Conservation (phyloP, 2,888 invertebrate genomes). For the Oligia latruncula region DNA sequence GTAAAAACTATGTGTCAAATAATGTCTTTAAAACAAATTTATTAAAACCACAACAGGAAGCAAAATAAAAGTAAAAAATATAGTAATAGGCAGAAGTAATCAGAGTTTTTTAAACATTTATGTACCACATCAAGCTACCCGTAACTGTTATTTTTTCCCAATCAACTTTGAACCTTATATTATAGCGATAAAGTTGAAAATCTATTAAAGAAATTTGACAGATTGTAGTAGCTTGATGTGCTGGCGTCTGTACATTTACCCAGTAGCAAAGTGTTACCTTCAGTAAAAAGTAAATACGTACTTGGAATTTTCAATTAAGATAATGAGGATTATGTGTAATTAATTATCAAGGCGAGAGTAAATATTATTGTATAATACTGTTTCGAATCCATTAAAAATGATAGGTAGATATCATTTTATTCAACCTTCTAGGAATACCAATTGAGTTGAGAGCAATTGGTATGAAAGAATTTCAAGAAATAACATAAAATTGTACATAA, state of each 20-base stretch:
- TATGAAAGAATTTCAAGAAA: conserved; percentile 20
- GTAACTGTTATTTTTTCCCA: too few species aligned
- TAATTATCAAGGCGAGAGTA: background rate
- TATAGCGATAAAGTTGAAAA: too few species aligned
- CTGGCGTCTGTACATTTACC: background rate
- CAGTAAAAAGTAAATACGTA: conserved; percentile 4
- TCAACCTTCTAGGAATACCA: conserved; percentile 21
- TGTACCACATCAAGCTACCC: too few species aligned
- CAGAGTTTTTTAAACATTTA: background rate
- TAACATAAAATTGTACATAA: background rate
- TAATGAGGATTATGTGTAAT: conserved; percentile 12
- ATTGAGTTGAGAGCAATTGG: too few species aligned
- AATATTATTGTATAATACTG: background rate
- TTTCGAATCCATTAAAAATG: conserved; percentile 1
- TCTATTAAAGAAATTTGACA: too few species aligned
- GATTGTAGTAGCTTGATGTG: too few species aligned
- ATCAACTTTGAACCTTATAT: too few species aligned
- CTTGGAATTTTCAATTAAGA: background rate
- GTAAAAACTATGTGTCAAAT: background rate
- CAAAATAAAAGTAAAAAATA: background rate
- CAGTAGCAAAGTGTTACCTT: background rate
- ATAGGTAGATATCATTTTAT: background rate
- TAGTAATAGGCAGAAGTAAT: too few species aligned
- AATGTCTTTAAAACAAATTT: background rate
- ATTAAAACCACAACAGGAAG: background rate